Base-by-base conservation (phyloP, 2,797 vertebrate species). In the Sebastolobus altivelis region DNA sequence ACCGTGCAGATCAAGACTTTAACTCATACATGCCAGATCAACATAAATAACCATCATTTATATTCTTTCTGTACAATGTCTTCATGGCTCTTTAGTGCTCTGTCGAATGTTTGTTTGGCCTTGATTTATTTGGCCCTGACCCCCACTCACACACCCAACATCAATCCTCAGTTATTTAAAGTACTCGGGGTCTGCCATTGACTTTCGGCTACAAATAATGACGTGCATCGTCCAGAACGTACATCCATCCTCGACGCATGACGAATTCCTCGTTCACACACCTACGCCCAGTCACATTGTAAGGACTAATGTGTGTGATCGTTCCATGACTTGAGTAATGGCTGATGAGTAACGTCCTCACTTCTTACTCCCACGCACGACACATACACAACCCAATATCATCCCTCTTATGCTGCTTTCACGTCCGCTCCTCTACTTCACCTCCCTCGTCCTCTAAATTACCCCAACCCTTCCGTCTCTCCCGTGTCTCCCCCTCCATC, bases 331-430 rank as follows among this genome's bases (percentile, higher is more conserved):
- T 83, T 87, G 82, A 89, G 58, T 86, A 74, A 90, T 81, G 66
- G 66, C 80, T 67, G 79, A 89, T 83, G 86, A 90, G 80, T 84
- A 82, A 85, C 38, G 52, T 77, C 71, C 80, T 81, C 72, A 38
- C 80, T 61, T 52, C 78, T 84, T 79, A 86, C 84, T 73, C 83
- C 79, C 25, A 67, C 33, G 1, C 31, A 27, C 20, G 18, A 52
- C 46, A 77, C 37, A 72, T 29, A 52, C 56, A 27, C 31, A 40
- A 58, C 18, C 27, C 16, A 8, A 8, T 2, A 61, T 25, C 59
- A 77, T 77, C 40, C 25, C 25, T 62, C 35, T 66, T 25, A 68
- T 63, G 60, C 62, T 72, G 52, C 74, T 66, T 67, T 85, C 62
- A 72, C 12, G 16, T 56, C 59, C n/a, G 52, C 58, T 52, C 11